phyloP scores from a whole-genome alignment of 2,888 invertebrate genomes.

The Selenia dentaria region DNA sequence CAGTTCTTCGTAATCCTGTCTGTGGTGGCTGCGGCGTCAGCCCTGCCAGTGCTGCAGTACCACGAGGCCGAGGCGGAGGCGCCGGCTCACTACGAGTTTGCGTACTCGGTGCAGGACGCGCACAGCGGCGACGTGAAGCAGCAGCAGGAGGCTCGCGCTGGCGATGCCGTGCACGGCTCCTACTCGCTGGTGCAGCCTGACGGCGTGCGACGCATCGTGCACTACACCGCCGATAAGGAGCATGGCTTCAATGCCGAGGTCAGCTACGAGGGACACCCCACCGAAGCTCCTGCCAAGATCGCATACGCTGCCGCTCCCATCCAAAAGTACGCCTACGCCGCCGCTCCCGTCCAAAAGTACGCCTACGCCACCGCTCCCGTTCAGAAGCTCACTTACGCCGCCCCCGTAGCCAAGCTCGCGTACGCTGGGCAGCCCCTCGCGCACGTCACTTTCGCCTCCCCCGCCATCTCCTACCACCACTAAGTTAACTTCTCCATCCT shows the following conservation, averaged over 20 bases:
- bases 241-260: slow-evolving; percentile 77
- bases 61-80: slow-evolving; percentile 52
- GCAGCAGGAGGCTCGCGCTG: slow-evolving; percentile 72
- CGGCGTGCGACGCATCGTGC: slow-evolving; percentile 72
- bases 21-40: slow-evolving; percentile 44
- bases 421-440: slow-evolving; percentile 31
- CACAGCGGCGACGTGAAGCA: slow-evolving; percentile 76
- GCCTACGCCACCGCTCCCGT: slow-evolving; percentile 46
- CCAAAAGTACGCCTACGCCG: slow-evolving; percentile 39
- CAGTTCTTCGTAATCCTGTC: slow-evolving; percentile 62
- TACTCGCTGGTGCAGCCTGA: slow-evolving; percentile 79
- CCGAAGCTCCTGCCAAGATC: slow-evolving; percentile 33
- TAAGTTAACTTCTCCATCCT: slow-evolving; percentile 24
- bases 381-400: slow-evolving; percentile 44
- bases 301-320: slow-evolving; percentile 38
- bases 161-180: slow-evolving; percentile 72
- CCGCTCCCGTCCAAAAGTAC: slow-evolving; percentile 34
- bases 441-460: slow-evolving; percentile 26
- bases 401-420: slow-evolving; percentile 36
- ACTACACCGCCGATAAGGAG: slow-evolving; percentile 70
- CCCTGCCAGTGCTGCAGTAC: slow-evolving; percentile 52
- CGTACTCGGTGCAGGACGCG: slow-evolving; percentile 72
- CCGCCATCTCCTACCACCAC: slow-evolving; percentile 35
- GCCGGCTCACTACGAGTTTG: slow-evolving; percentile 73
- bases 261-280: slow-evolving; percentile 70